Conservation (phyloP, 2,113 vertebrate genomes). For the Plestiodon gilberti region DNA sequence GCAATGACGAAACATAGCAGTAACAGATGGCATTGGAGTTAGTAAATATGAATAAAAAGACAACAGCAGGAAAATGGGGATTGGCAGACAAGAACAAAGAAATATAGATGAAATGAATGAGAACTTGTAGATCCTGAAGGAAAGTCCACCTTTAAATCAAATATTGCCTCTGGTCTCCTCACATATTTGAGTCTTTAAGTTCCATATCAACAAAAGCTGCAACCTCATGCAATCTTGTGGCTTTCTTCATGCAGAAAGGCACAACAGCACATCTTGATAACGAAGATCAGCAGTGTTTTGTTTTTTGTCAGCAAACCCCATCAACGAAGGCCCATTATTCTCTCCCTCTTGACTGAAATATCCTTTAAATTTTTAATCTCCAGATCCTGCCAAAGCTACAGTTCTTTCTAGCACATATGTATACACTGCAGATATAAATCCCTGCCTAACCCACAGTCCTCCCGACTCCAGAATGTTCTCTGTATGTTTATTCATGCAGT, state of each 20-base stretch:
- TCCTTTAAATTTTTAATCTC: slow-evolving; percentile 80
- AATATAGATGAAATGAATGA: slow-evolving; percentile 79
- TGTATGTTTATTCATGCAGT: slow-evolving; percentile 68
- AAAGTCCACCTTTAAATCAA: slow-evolving; percentile 79
- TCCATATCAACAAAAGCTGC: slow-evolving; percentile 71
- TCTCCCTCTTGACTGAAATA: slow-evolving; percentile 71
- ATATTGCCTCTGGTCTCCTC: slow-evolving; percentile 70
- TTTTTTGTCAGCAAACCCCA: slow-evolving; percentile 71
- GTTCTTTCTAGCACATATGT: slow-evolving; percentile 74
- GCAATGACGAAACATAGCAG: slow-evolving; percentile 99
- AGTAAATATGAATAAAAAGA: slow-evolving; percentile 78
- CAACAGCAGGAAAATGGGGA: slow-evolving; percentile 77
- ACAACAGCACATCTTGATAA: slow-evolving; percentile 70
- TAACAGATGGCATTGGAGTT: slow-evolving; percentile 94
- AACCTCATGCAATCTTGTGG: slow-evolving; percentile 71
- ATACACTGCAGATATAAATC: slow-evolving; percentile 77
- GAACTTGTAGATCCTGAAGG: slow-evolving; percentile 77
- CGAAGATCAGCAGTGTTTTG: slow-evolving; percentile 65
- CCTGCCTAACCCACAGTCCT: slow-evolving; percentile 78
- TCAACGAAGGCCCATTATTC: slow-evolving; percentile 72
- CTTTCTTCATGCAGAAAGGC: slow-evolving; percentile 71
- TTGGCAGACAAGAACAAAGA: slow-evolving; percentile 77
- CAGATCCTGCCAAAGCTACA: slow-evolving; percentile 72
- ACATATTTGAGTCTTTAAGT: slow-evolving; percentile 68
- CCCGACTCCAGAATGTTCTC: slow-evolving; percentile 76